phyloP scores from a whole-genome alignment of 2,888 invertebrate genomes.

The Andrena fulva region DNA sequence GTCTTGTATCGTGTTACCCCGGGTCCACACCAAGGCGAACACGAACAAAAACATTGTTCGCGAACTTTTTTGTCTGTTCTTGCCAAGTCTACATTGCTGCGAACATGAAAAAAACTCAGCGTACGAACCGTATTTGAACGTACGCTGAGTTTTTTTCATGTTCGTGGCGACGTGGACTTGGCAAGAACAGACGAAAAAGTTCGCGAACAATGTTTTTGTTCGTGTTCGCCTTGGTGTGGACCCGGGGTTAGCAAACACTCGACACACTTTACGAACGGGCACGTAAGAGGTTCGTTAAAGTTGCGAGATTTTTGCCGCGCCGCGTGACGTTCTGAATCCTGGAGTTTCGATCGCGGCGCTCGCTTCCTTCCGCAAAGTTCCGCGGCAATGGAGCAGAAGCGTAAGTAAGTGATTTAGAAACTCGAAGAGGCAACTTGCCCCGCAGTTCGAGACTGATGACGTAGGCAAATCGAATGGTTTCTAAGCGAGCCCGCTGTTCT shows the following conservation, averaged over 20 bases:
- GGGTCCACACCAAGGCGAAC: too few species aligned
- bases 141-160: too few species aligned
- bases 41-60: too few species aligned
- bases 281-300: constrained; percentile 1
- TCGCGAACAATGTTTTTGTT: too few species aligned
- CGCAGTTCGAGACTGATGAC: constrained; percentile 19
- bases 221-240: too few species aligned
- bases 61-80: too few species aligned
- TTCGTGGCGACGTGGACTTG: too few species aligned
- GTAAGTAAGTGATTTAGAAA: constrained; percentile 40
- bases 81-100: too few species aligned
- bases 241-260: not conserved
- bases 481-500: not conserved
- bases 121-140: too few species aligned
- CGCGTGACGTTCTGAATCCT: not conserved
- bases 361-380: constrained; percentile 17
- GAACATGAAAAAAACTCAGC: too few species aligned
- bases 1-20: not conserved
- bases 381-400: constrained; percentile 25
- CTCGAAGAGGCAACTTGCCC: constrained; percentile 31
- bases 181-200: too few species aligned
- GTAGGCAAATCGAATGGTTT: constrained; percentile 24
- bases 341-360: constrained; percentile 5
- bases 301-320: constrained; percentile 19
- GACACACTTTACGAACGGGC: not conserved